These are phyloP conservation scores for Drosophila yakuba DNA, from an alignment of 1,140 invertebrate genomes.

Conservation along the genomic window DNA sequence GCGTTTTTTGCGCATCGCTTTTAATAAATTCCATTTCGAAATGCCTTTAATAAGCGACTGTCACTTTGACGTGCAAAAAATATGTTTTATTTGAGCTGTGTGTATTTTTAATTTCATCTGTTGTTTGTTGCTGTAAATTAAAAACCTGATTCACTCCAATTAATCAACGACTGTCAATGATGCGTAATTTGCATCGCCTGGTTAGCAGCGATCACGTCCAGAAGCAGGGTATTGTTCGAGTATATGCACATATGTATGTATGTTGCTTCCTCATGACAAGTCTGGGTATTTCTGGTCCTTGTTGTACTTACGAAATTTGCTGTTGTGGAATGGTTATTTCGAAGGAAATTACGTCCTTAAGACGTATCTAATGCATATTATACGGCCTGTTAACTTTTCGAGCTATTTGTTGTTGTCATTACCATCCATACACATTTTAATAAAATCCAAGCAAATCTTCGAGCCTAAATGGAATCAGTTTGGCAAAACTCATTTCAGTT, in stretches of 20 bases:
- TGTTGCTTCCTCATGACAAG: constrained; percentile 54
- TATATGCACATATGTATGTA: background rate
- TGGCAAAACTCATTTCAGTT: constrained; percentile 61
- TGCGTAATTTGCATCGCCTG: constrained; percentile 64
- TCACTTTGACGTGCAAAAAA: constrained; percentile 26
- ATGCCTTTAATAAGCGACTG: constrained; percentile 71
- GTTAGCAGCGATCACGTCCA: constrained; percentile 28
- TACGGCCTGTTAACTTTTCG: no score
- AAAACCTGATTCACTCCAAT: constrained; percentile 76
- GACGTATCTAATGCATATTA: no score
- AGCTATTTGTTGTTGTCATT: constrained; percentile 58
- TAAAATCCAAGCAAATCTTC: constrained; percentile 11
- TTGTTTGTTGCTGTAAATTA: constrained; percentile 62
- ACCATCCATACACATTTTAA: constrained; percentile 28
- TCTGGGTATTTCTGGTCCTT: constrained; percentile 21
- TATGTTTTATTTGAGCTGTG: constrained; percentile 46
- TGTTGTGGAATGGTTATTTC: no score
- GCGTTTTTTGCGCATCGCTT: background rate
- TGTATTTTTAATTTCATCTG: constrained; percentile 42
- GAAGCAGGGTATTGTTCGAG: constrained; percentile 12
- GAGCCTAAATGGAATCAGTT: constrained; percentile 46
- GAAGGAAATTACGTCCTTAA: no score
- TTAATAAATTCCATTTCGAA: constrained; percentile 66
- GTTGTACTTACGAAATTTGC: background rate
- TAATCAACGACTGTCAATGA: constrained; percentile 78